Conservation (phyloP, 2,113 vertebrate species). For the Oncorhynchus gorbuscha region DNA sequence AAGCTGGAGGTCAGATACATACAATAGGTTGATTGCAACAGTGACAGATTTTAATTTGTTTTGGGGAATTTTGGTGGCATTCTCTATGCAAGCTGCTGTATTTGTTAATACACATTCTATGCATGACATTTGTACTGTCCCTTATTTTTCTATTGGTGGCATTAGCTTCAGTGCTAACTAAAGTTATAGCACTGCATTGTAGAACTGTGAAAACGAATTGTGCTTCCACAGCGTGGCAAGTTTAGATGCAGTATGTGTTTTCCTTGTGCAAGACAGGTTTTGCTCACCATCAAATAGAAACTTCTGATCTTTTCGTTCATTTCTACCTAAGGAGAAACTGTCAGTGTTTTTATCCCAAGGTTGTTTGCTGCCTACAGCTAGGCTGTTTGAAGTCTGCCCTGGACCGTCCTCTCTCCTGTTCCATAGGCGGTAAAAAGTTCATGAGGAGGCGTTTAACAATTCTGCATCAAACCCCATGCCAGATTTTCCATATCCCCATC, state of each 20-base stretch:
- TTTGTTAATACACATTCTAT: too few relatives aligned
- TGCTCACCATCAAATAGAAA: slow-evolving; percentile 47
- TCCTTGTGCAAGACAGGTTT: slow-evolving; percentile 22
- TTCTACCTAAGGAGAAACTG: slow-evolving; percentile 45
- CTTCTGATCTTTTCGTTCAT: slow-evolving; percentile 41
- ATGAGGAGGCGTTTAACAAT: slow-evolving; percentile 61
- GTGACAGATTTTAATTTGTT: too few relatives aligned
- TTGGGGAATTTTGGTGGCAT: too few relatives aligned
- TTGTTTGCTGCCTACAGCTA: slow-evolving; percentile 55
- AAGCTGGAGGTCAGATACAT: too few relatives aligned
- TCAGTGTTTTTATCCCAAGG: slow-evolving; percentile 51
- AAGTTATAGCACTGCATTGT: background rate
- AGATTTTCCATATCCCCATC: slow-evolving; percentile 18
- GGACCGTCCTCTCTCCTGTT: slow-evolving; percentile 48
- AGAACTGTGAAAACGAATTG: slow-evolving; percentile 13
- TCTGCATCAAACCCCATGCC: slow-evolving; percentile 54
- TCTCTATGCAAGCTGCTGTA: too few relatives aligned
- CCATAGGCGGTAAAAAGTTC: slow-evolving; percentile 54
- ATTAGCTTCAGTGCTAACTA: too few relatives aligned
- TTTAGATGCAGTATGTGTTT: slow-evolving; percentile 11
- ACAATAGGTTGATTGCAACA: too few relatives aligned
- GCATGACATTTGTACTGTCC: too few relatives aligned
- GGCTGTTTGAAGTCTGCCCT: slow-evolving; percentile 64
- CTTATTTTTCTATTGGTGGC: too few relatives aligned
- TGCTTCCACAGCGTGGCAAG: slow-evolving; percentile 8